These are phyloP conservation scores for Odocoileus hemionus DNA, from an alignment of 2,113 vertebrate genomes.

Conservation along the genomic window DNA sequence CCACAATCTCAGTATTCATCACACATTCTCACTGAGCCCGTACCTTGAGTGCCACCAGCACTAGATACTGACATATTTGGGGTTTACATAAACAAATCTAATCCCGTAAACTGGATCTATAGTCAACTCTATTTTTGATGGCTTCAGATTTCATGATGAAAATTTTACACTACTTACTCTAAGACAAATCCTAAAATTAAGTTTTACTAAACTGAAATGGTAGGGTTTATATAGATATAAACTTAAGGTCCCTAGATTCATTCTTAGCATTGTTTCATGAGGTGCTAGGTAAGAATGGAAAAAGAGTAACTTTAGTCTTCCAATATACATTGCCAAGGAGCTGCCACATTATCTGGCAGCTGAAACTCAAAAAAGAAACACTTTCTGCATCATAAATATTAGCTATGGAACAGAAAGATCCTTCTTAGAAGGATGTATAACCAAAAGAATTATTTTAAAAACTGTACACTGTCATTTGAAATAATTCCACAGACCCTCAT, in stretches of 20 bases:
- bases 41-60: not conserved
- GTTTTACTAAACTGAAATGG: not conserved
- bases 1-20: constrained; percentile 10
- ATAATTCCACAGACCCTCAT: not conserved
- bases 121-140: not conserved
- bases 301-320: not conserved
- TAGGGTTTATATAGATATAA: not conserved
- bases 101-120: not conserved
- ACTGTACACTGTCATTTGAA: not conserved
- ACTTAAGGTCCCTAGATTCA: not conserved
- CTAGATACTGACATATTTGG: not conserved
- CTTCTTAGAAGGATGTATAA: not conserved
- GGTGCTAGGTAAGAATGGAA: not conserved
- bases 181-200: constrained; percentile 21
- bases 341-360: not conserved
- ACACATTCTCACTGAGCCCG: not conserved
- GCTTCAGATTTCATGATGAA: not conserved
- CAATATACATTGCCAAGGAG: not conserved
- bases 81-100: constrained; percentile 34
- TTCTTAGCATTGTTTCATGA: not conserved
- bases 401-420: not conserved
- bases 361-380: not conserved
- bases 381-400: not conserved
- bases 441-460: not conserved
- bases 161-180: not conserved